Evolutionary conservation across 2,113 vertebrate genomes (phyloP).

Genomic region (Paedocypris sp.): DNA sequence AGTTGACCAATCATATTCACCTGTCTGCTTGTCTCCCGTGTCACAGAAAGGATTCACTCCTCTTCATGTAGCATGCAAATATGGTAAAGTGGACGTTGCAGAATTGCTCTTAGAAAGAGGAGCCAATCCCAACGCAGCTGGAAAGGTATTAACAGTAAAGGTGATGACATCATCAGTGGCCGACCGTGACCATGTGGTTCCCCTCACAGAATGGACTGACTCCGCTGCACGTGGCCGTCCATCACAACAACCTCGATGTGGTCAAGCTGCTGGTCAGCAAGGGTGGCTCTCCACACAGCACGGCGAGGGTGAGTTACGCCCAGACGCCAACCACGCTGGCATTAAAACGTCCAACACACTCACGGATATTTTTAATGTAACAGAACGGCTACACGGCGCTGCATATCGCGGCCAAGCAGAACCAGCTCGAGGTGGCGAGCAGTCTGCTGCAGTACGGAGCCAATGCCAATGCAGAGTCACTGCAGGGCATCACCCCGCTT

Average conservation of each 20-base stretch:
- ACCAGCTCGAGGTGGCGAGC: constrained; percentile 85
- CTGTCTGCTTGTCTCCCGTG: constrained; percentile 5
- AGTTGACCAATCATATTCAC: neutral
- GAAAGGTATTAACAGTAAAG: too few relatives aligned
- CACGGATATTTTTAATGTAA: neutral
- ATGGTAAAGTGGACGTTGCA: constrained; percentile 80
- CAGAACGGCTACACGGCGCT: constrained; percentile 93
- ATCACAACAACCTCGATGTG: constrained; percentile 94
- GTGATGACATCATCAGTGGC: neutral
- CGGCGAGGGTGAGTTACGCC: constrained; percentile 72
- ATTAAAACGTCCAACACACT: neutral
- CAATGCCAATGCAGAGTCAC: constrained; percentile 75
- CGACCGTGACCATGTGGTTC: constrained; percentile 38
- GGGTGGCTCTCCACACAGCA: constrained; percentile 82
- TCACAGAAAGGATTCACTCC: constrained; percentile 98
- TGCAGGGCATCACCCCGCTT: constrained; percentile 85
- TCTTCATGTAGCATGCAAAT: constrained; percentile 92
- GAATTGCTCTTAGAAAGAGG: constrained; percentile 77
- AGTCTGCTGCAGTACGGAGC: constrained; percentile 83
- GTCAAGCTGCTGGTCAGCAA: constrained; percentile 86
- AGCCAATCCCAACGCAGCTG: constrained; percentile 79
- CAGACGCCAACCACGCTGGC: constrained; percentile 24
- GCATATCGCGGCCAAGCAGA: constrained; percentile 93
- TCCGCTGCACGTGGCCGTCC: constrained; percentile 89
- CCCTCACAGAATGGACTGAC: constrained; percentile 85